Conservation (phyloP, 2,113 vertebrate species). For the Muntiacus reevesi region DNA sequence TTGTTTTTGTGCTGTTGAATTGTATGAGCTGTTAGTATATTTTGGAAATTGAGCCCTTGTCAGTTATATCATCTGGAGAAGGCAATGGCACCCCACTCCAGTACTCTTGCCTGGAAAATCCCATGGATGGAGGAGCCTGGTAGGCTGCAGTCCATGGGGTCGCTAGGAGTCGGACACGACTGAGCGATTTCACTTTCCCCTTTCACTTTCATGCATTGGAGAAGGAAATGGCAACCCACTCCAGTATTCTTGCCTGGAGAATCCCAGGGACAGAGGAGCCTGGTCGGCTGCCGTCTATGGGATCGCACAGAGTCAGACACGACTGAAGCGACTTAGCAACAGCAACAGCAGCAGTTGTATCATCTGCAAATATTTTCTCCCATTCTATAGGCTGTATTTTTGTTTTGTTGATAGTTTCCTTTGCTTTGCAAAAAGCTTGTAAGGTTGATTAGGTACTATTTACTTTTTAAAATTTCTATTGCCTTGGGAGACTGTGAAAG, state of each 20-base stretch:
- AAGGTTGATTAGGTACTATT: background rate
- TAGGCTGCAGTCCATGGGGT: background rate
- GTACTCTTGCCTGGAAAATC: background rate
- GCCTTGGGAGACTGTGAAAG: background rate
- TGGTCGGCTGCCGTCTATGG: background rate
- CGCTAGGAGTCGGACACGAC: rapidly evolving
- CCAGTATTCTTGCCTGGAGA: background rate
- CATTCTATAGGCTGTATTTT: background rate
- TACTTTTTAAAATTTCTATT: background rate
- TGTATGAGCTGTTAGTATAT: background rate
- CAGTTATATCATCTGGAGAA: background rate
- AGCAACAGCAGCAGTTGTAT: background rate
- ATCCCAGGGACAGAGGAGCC: background rate
- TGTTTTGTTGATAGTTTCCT: background rate
- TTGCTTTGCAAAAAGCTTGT: background rate
- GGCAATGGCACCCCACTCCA: background rate
- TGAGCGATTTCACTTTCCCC: background rate
- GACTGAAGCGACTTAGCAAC: background rate
- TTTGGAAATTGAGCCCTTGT: background rate
- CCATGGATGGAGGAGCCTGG: background rate
- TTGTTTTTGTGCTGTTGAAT: background rate
- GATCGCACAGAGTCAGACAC: rapidly evolving
- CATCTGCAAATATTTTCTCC: background rate
- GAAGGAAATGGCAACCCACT: background rate
- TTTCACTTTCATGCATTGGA: background rate